Evolutionary conservation across 2,888 invertebrate species (phyloP), one percentile per base, ranked within the genome.

Genomic region (Schizaphis graminum): DNA sequence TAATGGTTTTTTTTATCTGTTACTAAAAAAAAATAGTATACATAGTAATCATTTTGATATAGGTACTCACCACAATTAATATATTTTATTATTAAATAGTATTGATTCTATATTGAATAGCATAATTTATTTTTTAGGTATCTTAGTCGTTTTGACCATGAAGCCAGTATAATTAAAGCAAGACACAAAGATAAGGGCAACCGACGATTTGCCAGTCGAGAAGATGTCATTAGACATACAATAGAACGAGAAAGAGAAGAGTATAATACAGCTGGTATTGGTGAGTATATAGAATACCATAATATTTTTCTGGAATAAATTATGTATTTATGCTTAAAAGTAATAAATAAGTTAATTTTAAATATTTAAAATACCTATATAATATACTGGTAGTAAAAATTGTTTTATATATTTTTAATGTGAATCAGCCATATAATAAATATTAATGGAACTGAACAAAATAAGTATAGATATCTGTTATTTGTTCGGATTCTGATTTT

Each of bases 201-300:
- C 95, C 96, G 97, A 28, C 98, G 98, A 95, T 98, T 98, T 96
- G 98, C 97, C 0, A 97, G 97, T 95, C 96, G 98, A 94, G 97
- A 98, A 96, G 97, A 98, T 96, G 97, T 97, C 24, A 97, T 98
- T 89, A 97, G 97, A 95, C 97, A 98, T 95, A 98, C 98, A 0
- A 96, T 97, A 95, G 97, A 98, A 95, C 97, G 97, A 92, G 98
- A 98, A 95, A 96, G 95, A 21, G 97, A 97, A 95, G 98, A 98
- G 95, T 98, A 97, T 95, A 96, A 97, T 94, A 97, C 97, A 0
- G 97, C 97, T 95, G 98, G 98, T 56, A 96, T 98, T 95, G 96
- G 96, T 96, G 95, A 95, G 88, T 67, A 4, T 90, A 77, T 7
- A 77, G 8, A 77, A 77, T 77, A 77, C 35, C 21, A 77, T 11